Conservation (phyloP, 1,140 invertebrate species). For the Ruditapes philippinarum region DNA sequence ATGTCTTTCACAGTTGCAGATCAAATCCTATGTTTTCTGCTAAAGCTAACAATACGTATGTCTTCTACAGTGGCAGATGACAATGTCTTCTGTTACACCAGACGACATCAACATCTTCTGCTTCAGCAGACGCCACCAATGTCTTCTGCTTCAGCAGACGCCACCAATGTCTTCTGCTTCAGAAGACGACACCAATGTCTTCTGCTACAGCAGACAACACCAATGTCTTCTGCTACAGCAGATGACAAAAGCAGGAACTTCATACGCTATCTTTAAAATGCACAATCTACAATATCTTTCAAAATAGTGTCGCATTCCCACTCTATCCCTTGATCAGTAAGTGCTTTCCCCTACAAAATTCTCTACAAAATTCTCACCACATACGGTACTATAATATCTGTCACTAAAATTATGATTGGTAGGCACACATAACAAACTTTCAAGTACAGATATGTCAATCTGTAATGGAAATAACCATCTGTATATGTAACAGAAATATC, state of each 20-base stretch:
- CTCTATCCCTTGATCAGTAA: background rate
- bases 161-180: background rate
- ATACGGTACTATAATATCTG: background rate
- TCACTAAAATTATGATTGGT: background rate
- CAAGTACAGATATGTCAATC: too few relatives aligned
- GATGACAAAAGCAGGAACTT: background rate
- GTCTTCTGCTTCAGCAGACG: background rate
- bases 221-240: background rate
- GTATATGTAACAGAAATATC: too few relatives aligned
- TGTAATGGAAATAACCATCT: too few relatives aligned
- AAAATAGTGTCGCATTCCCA: background rate
- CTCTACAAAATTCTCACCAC: background rate
- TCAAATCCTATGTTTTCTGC: too few relatives aligned
- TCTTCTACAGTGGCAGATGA: too few relatives aligned
- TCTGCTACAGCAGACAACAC: background rate
- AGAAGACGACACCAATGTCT: too few relatives aligned
- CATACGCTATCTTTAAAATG: background rate
- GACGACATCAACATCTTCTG: too few relatives aligned
- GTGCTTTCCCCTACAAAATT: background rate
- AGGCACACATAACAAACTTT: too few relatives aligned
- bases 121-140: too few relatives aligned
- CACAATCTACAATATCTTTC: background rate
- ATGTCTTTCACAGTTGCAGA: too few relatives aligned
- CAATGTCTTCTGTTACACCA: too few relatives aligned
- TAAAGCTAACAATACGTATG: too few relatives aligned